Evolutionary conservation across 2,797 vertebrate species (phyloP), one percentile per base, ranked within the genome.

Genomic region (Notolabrus celidotus): DNA sequence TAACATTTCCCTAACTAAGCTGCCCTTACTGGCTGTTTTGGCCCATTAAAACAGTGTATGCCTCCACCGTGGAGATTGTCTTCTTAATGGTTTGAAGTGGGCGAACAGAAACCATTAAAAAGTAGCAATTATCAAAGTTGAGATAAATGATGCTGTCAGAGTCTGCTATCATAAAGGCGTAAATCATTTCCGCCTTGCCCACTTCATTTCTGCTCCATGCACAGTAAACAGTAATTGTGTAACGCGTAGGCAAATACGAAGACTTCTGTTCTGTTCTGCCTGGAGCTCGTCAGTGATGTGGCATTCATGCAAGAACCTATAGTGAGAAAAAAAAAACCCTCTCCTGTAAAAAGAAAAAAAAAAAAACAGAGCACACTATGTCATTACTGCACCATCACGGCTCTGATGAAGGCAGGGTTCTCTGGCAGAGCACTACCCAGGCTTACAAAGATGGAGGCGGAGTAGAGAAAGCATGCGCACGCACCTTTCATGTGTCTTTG

Each of bases 191-290:
- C 17, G 58, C 62, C 46, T 45, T 41, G 15, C 59, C 31, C 51
- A 63, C 46, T 50, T 59, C 57, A 16, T 49, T 46, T 53, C 38
- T 34, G 45, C 49, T 63, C 11, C 11, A 33, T 19, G 25, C 49
- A 33, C 38, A 33, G 60, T 56, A 36, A 63, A 60, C 33, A 67
- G 64, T 47, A 50, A 56, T 81, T 71, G 58, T 71, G 56, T 57
- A 54, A 43, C n/a, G 59, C 23, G 7, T 16, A 62, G 54, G 60
- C 33, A 77, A 60, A 73, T 75, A 33, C 77, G 29, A 67, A 65
- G 19, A 56, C 27, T 46, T 77, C 16, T 36, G 34, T 36, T 36
- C 34, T 36, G 11, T 36, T 36, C 34, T 43, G 61, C 65, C 71
- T 62, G 67, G 31, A 60, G 76, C 57, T 57, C 38, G 50, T 64